A percentile compares a stretch with the other conserved stretches of the same genome.
These are phyloP conservation scores for Siniperca undulata DNA, from an alignment of 2,797 vertebrate species.

Conservation along the genomic window DNA sequence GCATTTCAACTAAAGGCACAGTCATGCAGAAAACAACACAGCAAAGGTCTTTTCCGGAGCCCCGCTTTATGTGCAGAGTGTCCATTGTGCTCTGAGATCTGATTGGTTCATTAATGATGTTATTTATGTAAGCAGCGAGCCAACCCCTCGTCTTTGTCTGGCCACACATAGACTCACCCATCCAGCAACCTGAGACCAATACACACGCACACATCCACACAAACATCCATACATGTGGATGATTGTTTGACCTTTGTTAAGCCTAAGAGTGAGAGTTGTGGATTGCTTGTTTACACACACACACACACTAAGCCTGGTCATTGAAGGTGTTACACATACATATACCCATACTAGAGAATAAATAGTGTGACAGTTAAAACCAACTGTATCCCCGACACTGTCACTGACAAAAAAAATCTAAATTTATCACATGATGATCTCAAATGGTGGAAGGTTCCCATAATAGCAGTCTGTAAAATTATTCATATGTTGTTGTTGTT, in stretches of 20 bases:
- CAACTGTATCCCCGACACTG: not conserved
- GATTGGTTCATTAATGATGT: constrained; percentile 83
- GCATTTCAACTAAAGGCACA: constrained; percentile 73
- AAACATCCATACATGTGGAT: constrained; percentile 15
- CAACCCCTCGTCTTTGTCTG: constrained; percentile 51
- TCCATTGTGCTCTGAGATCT: constrained; percentile 72
- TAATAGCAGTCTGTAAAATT: not conserved
- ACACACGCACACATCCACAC: constrained; percentile 4
- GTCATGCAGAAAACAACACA: constrained; percentile 83
- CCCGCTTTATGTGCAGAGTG: constrained; percentile 58
- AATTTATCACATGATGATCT: too few species aligned
- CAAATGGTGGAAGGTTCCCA: not conserved
- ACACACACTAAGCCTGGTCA: not conserved
- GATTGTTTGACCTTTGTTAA: constrained; percentile 49
- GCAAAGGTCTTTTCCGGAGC: constrained; percentile 74
- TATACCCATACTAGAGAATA: not conserved
- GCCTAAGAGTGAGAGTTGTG: constrained; percentile 11
- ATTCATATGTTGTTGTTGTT: not conserved
- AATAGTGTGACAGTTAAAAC: not conserved
- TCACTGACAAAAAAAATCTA: not conserved
- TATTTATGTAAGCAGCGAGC: constrained; percentile 75
- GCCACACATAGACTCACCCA: constrained; percentile 20
- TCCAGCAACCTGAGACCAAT: constrained; percentile 59
- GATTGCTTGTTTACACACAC: not conserved
- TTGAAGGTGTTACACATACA: not conserved